These are phyloP conservation scores for Etheostoma nigrum DNA, from an alignment of 2,797 vertebrate genomes.

Conservation along the genomic window DNA sequence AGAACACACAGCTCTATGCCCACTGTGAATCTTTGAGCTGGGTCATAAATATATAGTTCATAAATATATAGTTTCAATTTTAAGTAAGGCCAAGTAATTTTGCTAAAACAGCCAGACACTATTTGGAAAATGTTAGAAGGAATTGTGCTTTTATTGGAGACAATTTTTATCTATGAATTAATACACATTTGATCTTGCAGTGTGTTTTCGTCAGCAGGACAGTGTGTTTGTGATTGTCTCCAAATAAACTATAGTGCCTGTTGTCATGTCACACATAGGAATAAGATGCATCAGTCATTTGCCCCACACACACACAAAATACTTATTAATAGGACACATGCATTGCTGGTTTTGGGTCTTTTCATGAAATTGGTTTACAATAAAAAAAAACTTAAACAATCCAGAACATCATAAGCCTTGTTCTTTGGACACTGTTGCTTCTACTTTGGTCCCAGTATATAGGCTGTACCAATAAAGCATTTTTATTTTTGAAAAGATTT, in stretches of 20 bases:
- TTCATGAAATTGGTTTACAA: neutral
- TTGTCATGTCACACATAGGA: neutral
- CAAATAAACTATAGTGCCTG: neutral
- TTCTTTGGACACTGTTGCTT: neutral
- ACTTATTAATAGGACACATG: neutral
- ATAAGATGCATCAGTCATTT: too few species aligned
- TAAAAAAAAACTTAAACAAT: neutral
- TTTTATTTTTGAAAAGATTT: neutral
- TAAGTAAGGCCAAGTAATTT: neutral
- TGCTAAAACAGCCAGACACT: neutral
- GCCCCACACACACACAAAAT: too few species aligned
- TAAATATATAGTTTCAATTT: neutral
- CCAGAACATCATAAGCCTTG: neutral
- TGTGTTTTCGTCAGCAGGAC: neutral
- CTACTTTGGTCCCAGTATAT: neutral
- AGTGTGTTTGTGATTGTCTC: neutral
- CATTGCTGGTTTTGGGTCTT: neutral
- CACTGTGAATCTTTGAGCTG: neutral
- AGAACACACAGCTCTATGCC: neutral
- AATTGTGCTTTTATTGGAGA: neutral
- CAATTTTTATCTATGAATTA: neutral
- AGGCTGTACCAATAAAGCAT: neutral
- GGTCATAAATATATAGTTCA: neutral
- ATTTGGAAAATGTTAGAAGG: neutral
- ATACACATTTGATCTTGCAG: neutral